These are phyloP conservation scores for Xenotilapia flavipinnis DNA, from an alignment of 2,113 vertebrate species.

Conservation along the genomic window DNA sequence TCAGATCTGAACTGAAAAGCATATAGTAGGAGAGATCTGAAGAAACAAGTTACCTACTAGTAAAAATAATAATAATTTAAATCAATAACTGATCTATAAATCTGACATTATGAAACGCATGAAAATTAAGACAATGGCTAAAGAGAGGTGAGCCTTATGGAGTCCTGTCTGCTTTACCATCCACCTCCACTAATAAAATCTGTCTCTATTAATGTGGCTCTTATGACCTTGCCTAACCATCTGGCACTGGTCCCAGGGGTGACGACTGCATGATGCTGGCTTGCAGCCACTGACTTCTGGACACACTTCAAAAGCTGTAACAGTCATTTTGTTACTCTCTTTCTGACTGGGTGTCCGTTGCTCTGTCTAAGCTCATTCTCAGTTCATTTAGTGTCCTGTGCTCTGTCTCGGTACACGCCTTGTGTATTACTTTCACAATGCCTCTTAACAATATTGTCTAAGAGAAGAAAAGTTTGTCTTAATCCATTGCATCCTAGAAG, in stretches of 20 bases:
- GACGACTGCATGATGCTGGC: background rate
- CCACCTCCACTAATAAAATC: constrained; percentile 27
- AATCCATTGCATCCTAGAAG: background rate
- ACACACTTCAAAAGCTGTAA: background rate
- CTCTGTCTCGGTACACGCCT: background rate
- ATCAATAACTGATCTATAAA: background rate
- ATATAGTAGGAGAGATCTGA: background rate
- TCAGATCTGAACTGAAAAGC: background rate
- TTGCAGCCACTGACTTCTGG: constrained; percentile 15
- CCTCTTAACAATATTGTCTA: background rate
- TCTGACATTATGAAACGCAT: background rate
- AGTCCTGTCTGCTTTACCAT: background rate
- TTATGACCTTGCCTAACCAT: constrained; percentile 35
- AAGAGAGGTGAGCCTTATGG: background rate
- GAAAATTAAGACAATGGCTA: background rate
- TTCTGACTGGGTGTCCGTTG: background rate
- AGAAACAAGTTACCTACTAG: background rate
- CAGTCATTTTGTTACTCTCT: background rate
- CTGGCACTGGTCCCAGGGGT: constrained; percentile 5
- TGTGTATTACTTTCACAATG: background rate
- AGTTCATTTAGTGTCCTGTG: background rate
- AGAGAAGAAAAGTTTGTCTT: background rate
- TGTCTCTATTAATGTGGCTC: constrained; percentile 18
- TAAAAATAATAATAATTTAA: background rate
- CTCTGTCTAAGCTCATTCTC: background rate